Percentiles rank a stretch among this genome's conserved stretches.
phyloP scores from a whole-genome alignment of 2,797 vertebrate genomes.

The Bovichtus diacanthus region DNA sequence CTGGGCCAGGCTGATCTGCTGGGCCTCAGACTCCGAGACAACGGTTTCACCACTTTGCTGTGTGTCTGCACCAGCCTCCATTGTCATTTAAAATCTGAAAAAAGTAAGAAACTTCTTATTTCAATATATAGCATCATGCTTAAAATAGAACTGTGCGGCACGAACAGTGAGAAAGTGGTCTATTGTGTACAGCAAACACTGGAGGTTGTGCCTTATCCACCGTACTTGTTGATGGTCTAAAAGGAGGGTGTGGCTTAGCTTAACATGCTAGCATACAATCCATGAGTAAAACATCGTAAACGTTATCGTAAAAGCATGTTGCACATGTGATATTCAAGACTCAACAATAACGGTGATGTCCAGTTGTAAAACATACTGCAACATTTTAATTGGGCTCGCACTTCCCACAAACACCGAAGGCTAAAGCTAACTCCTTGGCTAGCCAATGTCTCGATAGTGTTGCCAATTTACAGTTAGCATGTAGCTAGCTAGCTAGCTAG shows the following conservation, averaged over 20 bases:
- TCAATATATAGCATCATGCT: neutral
- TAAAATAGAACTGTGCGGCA: neutral
- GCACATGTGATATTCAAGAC: rapidly evolving
- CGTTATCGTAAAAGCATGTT: rapidly evolving
- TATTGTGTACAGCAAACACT: neutral
- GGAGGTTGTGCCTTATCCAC: neutral
- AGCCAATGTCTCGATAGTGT: neutral
- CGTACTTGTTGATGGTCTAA: neutral
- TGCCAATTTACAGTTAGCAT: conserved; percentile 38
- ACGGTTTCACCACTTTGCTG: conserved; percentile 96
- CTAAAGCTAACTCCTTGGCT: conserved; percentile 19
- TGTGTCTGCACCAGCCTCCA: conserved; percentile 97
- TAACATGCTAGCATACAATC: conserved; percentile 29
- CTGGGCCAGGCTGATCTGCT: conserved; percentile 97
- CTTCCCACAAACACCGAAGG: neutral
- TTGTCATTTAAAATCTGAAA: conserved; percentile 96
- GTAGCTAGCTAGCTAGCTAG: conserved; percentile 26
- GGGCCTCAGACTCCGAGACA: conserved; percentile 94
- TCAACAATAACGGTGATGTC: too few species aligned
- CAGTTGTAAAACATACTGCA: neutral
- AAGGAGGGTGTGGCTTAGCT: conserved; percentile 76
- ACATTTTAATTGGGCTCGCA: neutral
- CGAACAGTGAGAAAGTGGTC: neutral
- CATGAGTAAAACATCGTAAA: neutral
- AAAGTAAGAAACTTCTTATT: neutral